phyloP scores from a whole-genome alignment of 2,113 vertebrate genomes.

The Saccopteryx bilineata region DNA sequence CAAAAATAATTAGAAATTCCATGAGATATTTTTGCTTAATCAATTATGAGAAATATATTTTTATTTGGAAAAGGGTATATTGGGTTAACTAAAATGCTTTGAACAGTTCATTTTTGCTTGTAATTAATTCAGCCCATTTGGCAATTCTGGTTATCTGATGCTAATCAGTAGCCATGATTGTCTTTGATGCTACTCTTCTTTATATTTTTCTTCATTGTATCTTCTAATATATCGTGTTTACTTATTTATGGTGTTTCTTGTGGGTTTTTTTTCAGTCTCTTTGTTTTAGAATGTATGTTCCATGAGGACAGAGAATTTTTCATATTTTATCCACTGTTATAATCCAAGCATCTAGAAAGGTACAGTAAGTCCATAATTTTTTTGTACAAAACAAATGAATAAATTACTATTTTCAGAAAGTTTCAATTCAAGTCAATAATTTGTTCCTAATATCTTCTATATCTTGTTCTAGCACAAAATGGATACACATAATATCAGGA shows the following conservation, averaged over 20 bases:
- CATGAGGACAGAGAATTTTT: neutral
- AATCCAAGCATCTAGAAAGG: neutral
- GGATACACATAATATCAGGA: neutral
- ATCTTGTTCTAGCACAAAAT: neutral
- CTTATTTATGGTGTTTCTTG: neutral
- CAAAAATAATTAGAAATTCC: neutral
- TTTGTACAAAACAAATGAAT: neutral
- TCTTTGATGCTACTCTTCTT: neutral
- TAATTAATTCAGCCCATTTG: neutral
- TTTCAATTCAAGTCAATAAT: neutral
- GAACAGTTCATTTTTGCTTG: neutral
- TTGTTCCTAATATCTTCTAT: neutral
- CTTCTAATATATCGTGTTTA: neutral
- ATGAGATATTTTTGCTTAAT: constrained; percentile 13
- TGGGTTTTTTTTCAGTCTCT: neutral
- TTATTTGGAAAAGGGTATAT: neutral
- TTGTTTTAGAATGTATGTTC: neutral
- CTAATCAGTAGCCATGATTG: neutral
- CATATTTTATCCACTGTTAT: neutral
- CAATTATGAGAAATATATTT: neutral
- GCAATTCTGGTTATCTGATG: neutral
- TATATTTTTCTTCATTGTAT: neutral
- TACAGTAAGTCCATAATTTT: neutral
- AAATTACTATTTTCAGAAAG: neutral
- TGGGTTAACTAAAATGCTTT: neutral